A percentile compares a stretch with the other conserved stretches of the same genome.
phyloP scores from a whole-genome alignment of 2,797 vertebrate genomes.

The Babyrousa celebensis region DNA sequence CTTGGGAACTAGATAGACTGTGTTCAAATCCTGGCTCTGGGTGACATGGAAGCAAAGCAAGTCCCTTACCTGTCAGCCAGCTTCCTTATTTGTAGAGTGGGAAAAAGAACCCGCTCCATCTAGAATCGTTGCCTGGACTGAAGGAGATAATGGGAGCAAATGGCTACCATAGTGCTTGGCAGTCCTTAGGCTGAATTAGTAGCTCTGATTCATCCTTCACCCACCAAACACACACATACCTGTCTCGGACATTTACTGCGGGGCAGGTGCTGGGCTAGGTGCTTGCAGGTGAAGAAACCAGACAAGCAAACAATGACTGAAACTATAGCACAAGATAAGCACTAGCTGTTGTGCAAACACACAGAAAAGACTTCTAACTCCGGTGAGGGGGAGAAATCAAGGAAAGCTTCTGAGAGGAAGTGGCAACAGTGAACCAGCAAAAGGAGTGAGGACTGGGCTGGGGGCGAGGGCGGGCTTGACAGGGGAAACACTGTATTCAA shows the following conservation, averaged over 20 bases:
- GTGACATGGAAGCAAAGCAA: not conserved
- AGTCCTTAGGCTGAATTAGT: not conserved
- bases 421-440: constrained; percentile 13
- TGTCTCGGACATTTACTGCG: not conserved
- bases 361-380: not conserved
- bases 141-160: not conserved
- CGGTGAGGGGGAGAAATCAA: constrained; percentile 69
- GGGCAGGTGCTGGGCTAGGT: not conserved
- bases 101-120: not conserved
- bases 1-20: not conserved
- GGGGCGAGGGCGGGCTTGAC: not conserved
- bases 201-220: not conserved
- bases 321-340: not conserved
- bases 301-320: not conserved
- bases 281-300: not conserved
- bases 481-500: not conserved
- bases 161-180: too few species aligned
- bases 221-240: not conserved
- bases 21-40: not conserved
- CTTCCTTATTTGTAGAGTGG: not conserved
- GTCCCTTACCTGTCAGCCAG: not conserved
- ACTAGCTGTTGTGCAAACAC: not conserved
- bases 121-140: not conserved
- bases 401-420: constrained; percentile 32
- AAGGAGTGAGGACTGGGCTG: constrained; percentile 31